Percentiles rank a stretch among this genome's conserved stretches.
Evolutionary conservation across 2,113 vertebrate genomes (phyloP).

Genomic region (Pagrus major): DNA sequence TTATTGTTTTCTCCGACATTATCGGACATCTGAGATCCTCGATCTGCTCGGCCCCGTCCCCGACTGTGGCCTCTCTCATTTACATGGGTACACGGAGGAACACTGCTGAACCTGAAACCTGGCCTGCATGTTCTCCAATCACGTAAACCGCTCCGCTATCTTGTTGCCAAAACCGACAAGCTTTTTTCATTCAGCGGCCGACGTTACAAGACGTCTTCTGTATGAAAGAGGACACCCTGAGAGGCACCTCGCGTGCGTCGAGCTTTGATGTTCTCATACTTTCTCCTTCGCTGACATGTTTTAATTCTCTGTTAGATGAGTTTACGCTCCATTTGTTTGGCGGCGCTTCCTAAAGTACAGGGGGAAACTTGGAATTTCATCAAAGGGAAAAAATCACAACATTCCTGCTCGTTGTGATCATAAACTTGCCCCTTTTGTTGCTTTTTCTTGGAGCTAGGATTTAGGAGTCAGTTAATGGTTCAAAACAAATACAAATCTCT

Average conservation of each 20-base stretch:
- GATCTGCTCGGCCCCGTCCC: constrained; percentile 33
- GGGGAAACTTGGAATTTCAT: constrained; percentile 43
- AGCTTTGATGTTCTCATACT: constrained; percentile 76
- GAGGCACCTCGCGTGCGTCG: constrained; percentile 45
- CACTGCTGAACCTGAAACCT: constrained; percentile 68
- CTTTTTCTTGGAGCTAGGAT: constrained; percentile 50
- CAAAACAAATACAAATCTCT: constrained; percentile 75
- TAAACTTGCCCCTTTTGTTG: constrained; percentile 25
- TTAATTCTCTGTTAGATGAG: constrained; percentile 63
- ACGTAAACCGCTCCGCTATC: constrained; percentile 62
- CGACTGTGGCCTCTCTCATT: constrained; percentile 72
- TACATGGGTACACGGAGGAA: constrained; percentile 63
- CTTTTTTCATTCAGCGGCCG: constrained; percentile 73
- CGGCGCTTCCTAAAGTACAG: constrained; percentile 58
- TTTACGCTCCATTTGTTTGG: constrained; percentile 56
- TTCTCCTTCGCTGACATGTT: constrained; percentile 68
- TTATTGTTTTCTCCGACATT: constrained; percentile 75
- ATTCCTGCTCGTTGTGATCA: constrained; percentile 26
- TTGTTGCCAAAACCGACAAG: constrained; percentile 77
- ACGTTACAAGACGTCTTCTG: constrained; percentile 54
- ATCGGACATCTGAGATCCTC: constrained; percentile 76
- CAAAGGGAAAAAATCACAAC: constrained; percentile 54
- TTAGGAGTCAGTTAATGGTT: constrained; percentile 59
- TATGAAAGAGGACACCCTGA: constrained; percentile 72
- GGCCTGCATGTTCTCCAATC: constrained; percentile 44